Base-by-base conservation (phyloP, 2,888 invertebrate species). In the Coelopa pilipes region DNA sequence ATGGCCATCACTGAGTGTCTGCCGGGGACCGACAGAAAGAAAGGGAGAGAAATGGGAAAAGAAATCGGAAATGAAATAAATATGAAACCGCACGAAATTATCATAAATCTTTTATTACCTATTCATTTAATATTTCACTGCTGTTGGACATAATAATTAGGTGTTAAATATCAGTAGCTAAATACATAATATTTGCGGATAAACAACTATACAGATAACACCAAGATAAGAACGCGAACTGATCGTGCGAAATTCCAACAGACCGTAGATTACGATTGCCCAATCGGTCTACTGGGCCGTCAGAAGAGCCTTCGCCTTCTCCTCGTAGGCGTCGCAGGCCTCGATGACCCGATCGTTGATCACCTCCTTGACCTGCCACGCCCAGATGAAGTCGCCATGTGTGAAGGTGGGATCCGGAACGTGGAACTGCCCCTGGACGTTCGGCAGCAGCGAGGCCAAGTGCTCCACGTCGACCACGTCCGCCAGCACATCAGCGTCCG, bases 381-480 rank as follows among this genome's bases (percentile, higher is more conserved):
- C 76, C 72, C 74, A 77, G 3, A 76, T 1, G 72, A 76, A 81
- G 60, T 82, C 81, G 15, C 72, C 47, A 60, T 82, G 82, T 17
- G 60, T 76, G 74, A 78, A 80, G 9, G 74, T 76, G 15, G 71
- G 34, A 60, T 72, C 68, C 19, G 72, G 62, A 3, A 81, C 76
- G 53, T 74, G 75, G 45, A 75, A 76, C 53, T 77, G 57, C 3
- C 55, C 62, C 4, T 67, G 72, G 1, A 76, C 11, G 1, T 73
- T 74, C 12, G 74, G 71, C 19, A 79, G 60, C 0, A 67, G 50
- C 1, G 63, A 10, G 0, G 76, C 76, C 71, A 79, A 68, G 46
- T 59, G 69, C 10, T 76, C 50, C 0, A 80, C 74, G 69, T 80
- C 80, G 3, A 62, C 59, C 1, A 72, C 63, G 0, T 74, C 55